These are phyloP conservation scores for Tholera decimalis DNA, from an alignment of 2,888 invertebrate genomes.

Conservation along the genomic window DNA sequence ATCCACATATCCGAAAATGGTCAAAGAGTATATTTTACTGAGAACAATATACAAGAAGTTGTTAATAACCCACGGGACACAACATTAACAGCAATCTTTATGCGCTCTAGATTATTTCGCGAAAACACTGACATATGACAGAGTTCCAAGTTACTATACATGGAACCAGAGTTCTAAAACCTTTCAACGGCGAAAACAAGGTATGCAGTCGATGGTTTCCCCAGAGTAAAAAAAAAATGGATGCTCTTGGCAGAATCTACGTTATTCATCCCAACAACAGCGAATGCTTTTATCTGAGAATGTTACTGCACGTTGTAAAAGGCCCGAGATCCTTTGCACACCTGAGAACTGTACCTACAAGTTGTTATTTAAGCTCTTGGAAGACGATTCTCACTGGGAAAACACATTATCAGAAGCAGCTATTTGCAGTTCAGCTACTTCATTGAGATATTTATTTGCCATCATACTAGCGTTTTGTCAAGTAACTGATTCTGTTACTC, in stretches of 20 bases:
- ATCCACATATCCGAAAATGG: too few species aligned
- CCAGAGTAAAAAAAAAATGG: background rate
- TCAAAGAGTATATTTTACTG: background rate
- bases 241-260: too few species aligned
- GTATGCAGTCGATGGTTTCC: background rate
- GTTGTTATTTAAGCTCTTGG: too few species aligned
- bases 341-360: too few species aligned
- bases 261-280: slow-evolving; percentile 1
- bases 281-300: too few species aligned
- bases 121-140: slow-evolving; percentile 4
- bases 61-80: background rate
- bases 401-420: slow-evolving; percentile 4
- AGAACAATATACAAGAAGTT: slow-evolving; percentile 6
- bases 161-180: slow-evolving; percentile 2
- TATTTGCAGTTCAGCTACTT: slow-evolving; percentile 2
- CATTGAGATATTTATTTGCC: slow-evolving; percentile 1
- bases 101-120: background rate
- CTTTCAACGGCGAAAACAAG: background rate
- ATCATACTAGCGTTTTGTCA: background rate
- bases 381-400: too few species aligned
- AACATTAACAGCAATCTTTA: slow-evolving; percentile 3
- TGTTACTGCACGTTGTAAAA: too few species aligned
- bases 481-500: too few species aligned
- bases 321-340: too few species aligned
- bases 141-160: slow-evolving; percentile 1